Evolutionary conservation across 2,888 invertebrate genomes (phyloP).

Genomic region (Dermolepida albohirtum): DNA sequence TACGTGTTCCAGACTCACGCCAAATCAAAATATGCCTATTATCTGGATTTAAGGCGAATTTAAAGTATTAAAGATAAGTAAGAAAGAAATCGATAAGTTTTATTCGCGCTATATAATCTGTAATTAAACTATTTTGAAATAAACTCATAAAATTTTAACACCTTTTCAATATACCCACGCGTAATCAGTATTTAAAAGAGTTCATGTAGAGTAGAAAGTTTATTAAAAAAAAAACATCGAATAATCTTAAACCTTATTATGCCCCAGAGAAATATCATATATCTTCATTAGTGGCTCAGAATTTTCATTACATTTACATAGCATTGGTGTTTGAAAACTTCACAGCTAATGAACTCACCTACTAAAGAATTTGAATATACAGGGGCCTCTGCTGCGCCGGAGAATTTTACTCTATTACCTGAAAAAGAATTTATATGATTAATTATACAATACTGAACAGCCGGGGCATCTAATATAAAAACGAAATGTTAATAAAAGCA

Average conservation of each 20-base stretch:
- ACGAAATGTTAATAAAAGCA: neutral
- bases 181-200: conserved; percentile 15
- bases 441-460: conserved; percentile 13
- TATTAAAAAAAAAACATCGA: conserved; percentile 14
- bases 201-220: conserved; percentile 1
- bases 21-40: too few species aligned
- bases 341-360: conserved; percentile 7
- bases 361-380: conserved; percentile 14
- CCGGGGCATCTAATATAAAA: neutral
- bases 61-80: too few species aligned
- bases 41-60: too few species aligned
- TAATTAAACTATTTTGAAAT: conserved; percentile 17
- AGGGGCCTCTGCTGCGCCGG: conserved; percentile 2
- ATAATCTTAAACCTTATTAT: too few species aligned
- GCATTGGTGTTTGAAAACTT: neutral
- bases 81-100: too few species aligned
- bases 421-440: conserved; percentile 19
- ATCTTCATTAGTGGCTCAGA: conserved; percentile 21
- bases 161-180: conserved; percentile 18
- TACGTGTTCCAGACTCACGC: too few species aligned
- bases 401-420: conserved; percentile 31
- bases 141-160: conserved; percentile 24
- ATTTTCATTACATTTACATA: conserved; percentile 20
- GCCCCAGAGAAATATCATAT: neutral
- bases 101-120: too few species aligned